These are phyloP conservation scores for Notothenia coriiceps DNA, from an alignment of 2,113 vertebrate species.

Conservation along the genomic window DNA sequence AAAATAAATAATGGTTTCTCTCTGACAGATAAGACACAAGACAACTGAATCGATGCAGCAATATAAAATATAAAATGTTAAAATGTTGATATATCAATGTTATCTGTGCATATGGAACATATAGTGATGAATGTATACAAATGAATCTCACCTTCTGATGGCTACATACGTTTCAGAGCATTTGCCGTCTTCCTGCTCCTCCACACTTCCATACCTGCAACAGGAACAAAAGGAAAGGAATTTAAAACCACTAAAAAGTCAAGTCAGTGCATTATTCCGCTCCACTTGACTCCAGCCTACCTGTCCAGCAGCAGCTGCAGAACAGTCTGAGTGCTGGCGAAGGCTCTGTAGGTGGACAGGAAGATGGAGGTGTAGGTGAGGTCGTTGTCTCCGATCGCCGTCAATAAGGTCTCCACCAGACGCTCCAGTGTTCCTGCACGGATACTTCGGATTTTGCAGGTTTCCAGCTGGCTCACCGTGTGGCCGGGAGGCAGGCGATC, in stretches of 20 bases:
- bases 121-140: background rate
- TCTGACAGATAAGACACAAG: too few relatives aligned
- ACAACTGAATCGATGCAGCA: too few relatives aligned
- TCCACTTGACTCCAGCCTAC: constrained; percentile 65
- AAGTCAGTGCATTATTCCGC: background rate
- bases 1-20: too few relatives aligned
- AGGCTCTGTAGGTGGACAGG: constrained; percentile 93
- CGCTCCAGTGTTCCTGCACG: constrained; percentile 94
- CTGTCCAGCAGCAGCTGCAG: constrained; percentile 91
- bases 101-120: background rate
- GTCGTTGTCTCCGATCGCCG: constrained; percentile 94
- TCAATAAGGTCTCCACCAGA: constrained; percentile 95
- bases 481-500: constrained; percentile 93
- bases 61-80: too few relatives aligned
- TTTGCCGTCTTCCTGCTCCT: constrained; percentile 75
- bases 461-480: constrained; percentile 94
- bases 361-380: constrained; percentile 97
- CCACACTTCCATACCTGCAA: constrained; percentile 87
- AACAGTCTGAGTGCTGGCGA: constrained; percentile 89
- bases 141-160: constrained; percentile 89
- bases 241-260: background rate
- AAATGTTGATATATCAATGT: too few relatives aligned
- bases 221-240: background rate
- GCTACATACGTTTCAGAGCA: constrained; percentile 81
- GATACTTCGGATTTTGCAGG: constrained; percentile 95